phyloP scores from a whole-genome alignment of 2,113 vertebrate species.

The Phalacrocorax brasilianus region DNA sequence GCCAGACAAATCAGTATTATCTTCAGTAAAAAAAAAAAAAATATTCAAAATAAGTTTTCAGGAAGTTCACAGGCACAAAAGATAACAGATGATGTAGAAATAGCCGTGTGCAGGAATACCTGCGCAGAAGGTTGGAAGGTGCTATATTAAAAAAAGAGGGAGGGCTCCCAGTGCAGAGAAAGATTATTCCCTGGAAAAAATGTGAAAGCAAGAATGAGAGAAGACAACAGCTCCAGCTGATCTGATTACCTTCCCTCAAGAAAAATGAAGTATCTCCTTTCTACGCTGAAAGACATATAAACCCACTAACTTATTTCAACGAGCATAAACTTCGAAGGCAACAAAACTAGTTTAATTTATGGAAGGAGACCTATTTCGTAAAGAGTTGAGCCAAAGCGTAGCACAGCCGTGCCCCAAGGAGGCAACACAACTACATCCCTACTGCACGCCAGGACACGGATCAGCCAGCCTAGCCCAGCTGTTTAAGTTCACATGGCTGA shows the following conservation, averaged over 20 bases:
- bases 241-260: background rate
- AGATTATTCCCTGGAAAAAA: background rate
- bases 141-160: background rate
- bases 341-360: background rate
- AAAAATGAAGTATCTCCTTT: background rate
- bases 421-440: background rate
- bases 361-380: background rate
- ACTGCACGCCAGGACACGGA: rapidly evolving
- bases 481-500: background rate
- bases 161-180: background rate
- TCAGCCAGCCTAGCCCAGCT: background rate
- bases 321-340: background rate
- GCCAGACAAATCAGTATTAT: background rate
- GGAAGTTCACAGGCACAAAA: background rate
- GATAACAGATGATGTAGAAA: background rate
- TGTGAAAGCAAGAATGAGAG: background rate
- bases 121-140: background rate
- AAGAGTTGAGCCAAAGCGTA: background rate
- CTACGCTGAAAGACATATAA: background rate
- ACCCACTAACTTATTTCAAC: background rate
- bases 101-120: background rate
- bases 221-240: background rate
- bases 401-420: background rate
- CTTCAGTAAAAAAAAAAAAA: background rate
- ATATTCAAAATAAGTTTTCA: background rate